Evolutionary conservation across 2,113 vertebrate genomes (phyloP).

Genomic region (Lonchura striata): DNA sequence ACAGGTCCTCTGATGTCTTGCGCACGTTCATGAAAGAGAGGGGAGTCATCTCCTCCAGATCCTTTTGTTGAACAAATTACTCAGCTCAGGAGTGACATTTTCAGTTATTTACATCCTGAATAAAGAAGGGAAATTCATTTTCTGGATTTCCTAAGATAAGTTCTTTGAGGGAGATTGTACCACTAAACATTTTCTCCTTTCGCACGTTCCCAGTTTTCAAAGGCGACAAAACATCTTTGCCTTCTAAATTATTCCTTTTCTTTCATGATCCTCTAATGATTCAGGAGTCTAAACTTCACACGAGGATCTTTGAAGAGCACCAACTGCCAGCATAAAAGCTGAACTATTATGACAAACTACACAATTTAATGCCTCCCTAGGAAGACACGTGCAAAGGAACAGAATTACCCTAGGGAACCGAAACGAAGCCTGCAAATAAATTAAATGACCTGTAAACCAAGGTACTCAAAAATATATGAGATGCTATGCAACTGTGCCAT

Average conservation of each 20-base stretch:
- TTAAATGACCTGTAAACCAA: constrained; percentile 60
- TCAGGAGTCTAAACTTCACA: constrained; percentile 48
- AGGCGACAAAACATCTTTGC: constrained; percentile 52
- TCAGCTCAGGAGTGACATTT: constrained; percentile 63
- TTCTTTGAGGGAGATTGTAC: constrained; percentile 43
- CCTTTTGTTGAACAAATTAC: constrained; percentile 71
- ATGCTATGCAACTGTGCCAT: constrained; percentile 3
- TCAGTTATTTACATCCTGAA: constrained; percentile 57
- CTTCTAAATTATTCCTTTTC: constrained; percentile 62
- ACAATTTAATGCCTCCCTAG: constrained; percentile 37
- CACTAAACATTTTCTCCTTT: constrained; percentile 42
- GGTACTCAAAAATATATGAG: constrained; percentile 53
- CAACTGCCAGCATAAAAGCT: constrained; percentile 45
- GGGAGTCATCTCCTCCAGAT: constrained; percentile 46
- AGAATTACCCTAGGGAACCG: not conserved
- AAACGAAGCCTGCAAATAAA: constrained; percentile 42
- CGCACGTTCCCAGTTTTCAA: constrained; percentile 41
- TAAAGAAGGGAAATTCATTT: constrained; percentile 44
- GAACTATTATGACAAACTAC: constrained; percentile 55
- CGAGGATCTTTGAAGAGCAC: constrained; percentile 49
- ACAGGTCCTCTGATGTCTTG: constrained; percentile 46
- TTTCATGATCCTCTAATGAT: constrained; percentile 51
- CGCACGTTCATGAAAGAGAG: constrained; percentile 20
- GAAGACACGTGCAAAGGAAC: constrained; percentile 17
- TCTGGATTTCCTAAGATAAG: constrained; percentile 6